phyloP scores from a whole-genome alignment of 2,113 vertebrate species.

The Pygoscelis adeliae region DNA sequence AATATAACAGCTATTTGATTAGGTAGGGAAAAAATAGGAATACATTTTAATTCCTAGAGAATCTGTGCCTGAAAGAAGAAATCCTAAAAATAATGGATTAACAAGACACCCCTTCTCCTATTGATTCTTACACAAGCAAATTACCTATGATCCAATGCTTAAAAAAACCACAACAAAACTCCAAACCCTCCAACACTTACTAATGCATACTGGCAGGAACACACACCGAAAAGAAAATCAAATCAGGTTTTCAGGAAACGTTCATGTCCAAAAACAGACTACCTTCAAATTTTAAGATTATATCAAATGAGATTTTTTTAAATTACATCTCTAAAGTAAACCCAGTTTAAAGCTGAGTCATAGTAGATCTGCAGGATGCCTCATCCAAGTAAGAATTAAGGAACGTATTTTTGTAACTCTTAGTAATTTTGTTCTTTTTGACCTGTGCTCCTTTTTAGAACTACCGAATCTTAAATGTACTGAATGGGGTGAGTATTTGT shows the following conservation, averaged over 20 bases:
- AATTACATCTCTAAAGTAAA: not conserved
- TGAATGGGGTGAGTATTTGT: not conserved
- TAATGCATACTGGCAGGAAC: not conserved
- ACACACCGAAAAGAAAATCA: not conserved
- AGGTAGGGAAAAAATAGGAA: not conserved
- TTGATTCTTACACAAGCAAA: not conserved
- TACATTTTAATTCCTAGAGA: not conserved
- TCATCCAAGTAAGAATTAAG: not conserved
- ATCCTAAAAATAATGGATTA: not conserved
- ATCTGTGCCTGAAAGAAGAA: not conserved
- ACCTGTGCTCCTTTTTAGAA: not conserved
- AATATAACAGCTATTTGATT: not conserved
- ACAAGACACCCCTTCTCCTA: not conserved
- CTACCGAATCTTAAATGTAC: not conserved
- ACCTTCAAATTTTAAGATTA: not conserved
- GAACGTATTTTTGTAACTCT: not conserved
- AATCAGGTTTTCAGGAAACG: not conserved
- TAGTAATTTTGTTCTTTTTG: not conserved
- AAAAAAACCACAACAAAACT: not conserved
- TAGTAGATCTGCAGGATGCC: not conserved
- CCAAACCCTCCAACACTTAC: not conserved
- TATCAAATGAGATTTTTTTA: not conserved
- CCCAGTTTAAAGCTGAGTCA: not conserved
- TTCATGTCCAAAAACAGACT: not conserved
- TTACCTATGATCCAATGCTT: not conserved